phyloP scores from a whole-genome alignment of 2,888 invertebrate genomes.

The Drosophila prostipennis region DNA sequence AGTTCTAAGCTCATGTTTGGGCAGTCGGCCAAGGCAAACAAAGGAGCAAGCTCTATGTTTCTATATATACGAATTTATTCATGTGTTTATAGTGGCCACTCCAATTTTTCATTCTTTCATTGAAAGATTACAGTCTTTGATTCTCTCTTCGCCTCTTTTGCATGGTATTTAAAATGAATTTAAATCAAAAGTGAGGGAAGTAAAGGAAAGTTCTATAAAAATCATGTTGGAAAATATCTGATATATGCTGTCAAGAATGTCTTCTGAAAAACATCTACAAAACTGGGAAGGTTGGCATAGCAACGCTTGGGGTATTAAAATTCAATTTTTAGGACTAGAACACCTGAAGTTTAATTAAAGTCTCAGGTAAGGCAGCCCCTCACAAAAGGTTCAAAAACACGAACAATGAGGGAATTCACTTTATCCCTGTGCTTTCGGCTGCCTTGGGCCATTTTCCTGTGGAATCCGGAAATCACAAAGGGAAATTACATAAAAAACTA shows the following conservation, averaged over 20 bases:
- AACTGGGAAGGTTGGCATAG: neutral
- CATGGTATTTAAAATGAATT: neutral
- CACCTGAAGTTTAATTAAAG: conserved; percentile 7
- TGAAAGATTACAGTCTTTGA: conserved; percentile 14
- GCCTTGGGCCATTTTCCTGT: conserved; percentile 12
- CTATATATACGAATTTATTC: conserved; percentile 6
- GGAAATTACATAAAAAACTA: conserved; percentile 48
- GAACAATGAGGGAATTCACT: conserved; percentile 16
- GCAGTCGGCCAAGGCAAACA: conserved; percentile 34
- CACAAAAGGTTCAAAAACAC: conserved; percentile 6
- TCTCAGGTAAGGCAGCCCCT: neutral
- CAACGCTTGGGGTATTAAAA: neutral
- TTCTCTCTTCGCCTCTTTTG: neutral
- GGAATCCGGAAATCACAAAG: conserved; percentile 39
- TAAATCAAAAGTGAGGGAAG: neutral
- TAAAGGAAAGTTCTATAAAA: neutral
- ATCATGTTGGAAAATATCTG: neutral
- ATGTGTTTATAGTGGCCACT: neutral
- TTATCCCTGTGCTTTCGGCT: conserved; percentile 11
- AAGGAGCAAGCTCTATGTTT: conserved; percentile 1
- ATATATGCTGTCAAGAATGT: neutral
- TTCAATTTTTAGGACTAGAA: neutral
- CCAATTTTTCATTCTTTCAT: conserved; percentile 13
- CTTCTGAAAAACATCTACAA: neutral
- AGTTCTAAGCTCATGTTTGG: conserved; percentile 28